phyloP scores from a whole-genome alignment of 2,113 vertebrate species.

The Desmodus rotundus region DNA sequence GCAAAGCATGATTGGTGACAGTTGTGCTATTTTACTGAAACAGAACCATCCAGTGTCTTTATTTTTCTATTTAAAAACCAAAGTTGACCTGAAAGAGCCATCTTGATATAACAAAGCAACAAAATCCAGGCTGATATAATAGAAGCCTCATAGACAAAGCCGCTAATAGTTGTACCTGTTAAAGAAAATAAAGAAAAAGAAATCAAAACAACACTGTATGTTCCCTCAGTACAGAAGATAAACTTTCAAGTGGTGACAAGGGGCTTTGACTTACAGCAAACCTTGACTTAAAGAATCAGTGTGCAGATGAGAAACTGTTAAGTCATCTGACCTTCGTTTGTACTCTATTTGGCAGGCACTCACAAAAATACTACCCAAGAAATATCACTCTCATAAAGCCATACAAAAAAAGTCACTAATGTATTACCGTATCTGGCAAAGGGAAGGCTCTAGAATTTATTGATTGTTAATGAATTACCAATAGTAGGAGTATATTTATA shows the following conservation, averaged over 20 bases:
- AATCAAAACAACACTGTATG: not conserved
- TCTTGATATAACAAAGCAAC: not conserved
- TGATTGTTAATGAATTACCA: conserved; percentile 73
- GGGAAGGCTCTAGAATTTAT: conserved; percentile 59
- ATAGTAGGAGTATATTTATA: conserved; percentile 48
- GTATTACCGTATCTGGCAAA: conserved; percentile 9
- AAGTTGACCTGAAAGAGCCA: conserved; percentile 15
- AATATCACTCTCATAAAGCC: conserved; percentile 62
- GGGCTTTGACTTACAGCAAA: conserved; percentile 40
- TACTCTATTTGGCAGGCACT: conserved; percentile 32
- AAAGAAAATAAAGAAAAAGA: conserved; percentile 13
- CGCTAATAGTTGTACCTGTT: not conserved
- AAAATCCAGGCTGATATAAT: not conserved
- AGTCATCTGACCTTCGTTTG: not conserved
- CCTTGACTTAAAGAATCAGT: not conserved
- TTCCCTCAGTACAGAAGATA: not conserved
- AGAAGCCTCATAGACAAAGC: not conserved
- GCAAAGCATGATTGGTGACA: not conserved
- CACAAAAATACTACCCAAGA: conserved; percentile 48
- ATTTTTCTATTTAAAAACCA: not conserved
- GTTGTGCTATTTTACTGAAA: not conserved
- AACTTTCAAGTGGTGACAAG: conserved; percentile 36
- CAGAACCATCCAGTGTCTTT: not conserved
- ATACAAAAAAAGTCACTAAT: conserved; percentile 53
- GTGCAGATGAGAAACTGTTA: conserved; percentile 36